These are phyloP conservation scores for Ara ararauna DNA, from an alignment of 2,797 vertebrate species.

Conservation along the genomic window DNA sequence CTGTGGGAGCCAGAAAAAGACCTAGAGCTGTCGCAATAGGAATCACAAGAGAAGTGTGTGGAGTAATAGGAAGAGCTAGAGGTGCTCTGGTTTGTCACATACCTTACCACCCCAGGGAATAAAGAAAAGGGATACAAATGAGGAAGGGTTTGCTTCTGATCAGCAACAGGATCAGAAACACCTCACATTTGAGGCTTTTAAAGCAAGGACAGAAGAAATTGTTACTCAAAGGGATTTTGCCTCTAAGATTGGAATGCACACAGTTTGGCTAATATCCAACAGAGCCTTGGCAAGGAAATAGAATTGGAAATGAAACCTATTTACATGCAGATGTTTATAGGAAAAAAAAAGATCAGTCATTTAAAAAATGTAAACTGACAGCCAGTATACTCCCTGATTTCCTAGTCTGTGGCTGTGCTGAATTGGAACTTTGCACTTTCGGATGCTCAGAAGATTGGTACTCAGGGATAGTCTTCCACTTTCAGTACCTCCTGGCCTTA, in stretches of 20 bases:
- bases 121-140: background rate
- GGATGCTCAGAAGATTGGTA: background rate
- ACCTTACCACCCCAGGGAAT: background rate
- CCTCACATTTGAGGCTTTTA: background rate
- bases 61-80: background rate
- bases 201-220: background rate
- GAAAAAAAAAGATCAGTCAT: conserved; percentile 35
- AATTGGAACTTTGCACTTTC: conserved; percentile 13
- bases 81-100: background rate
- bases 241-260: background rate
- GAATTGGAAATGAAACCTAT: conserved; percentile 22
- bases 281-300: conserved; percentile 38
- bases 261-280: conserved; percentile 1
- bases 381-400: conserved; percentile 50
- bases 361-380: conserved; percentile 62
- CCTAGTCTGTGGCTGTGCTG: conserved; percentile 42
- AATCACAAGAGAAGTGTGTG: background rate
- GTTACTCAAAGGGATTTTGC: background rate
- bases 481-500: background rate
- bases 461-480: background rate
- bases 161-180: background rate
- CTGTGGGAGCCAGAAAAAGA: background rate
- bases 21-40: background rate
- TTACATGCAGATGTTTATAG: conserved; percentile 51
- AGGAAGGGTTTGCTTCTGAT: background rate